Base-by-base conservation (phyloP, 2,888 invertebrate genomes). In the Dolichomitus sp. region DNA sequence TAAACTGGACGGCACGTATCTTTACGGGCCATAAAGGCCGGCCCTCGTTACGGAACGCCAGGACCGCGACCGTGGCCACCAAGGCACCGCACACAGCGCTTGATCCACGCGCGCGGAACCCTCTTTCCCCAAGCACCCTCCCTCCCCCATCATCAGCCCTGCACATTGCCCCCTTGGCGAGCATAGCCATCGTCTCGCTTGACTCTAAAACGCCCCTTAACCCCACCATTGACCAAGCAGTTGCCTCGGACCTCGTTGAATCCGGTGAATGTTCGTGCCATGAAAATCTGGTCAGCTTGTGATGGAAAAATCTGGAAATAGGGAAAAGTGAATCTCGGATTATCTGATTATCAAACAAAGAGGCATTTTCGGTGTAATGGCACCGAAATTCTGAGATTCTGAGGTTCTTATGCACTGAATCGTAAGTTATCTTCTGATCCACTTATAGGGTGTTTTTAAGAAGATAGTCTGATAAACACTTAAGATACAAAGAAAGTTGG, bases 21-120 rank as follows among this genome's bases (percentile, higher is more conserved):
- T 93, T 93, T 93, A 93, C 92, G 92, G 91, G 89, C 92, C 91
- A 93, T 93, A 93, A 93, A 93, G 92, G 91, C 91, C 86, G 87
- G 92, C 88, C 92, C 92, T 93, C 92, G 92, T 93, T 93, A 92
- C 90, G 88, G 87, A 89, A 89, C 84, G 89, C 87, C 88, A 87
- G 92, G 88, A 91, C 91, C 91, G 89, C 91, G 91, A 89, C 90
- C 90, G 92, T 93, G 93, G 93, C 93, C 93, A 93, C 93, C 91
- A 92, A 93, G 92, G 93, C 89, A 92, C 93, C 93, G 88, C 93
- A 93, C 90, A 77, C 37, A 69, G 30, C 37, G 33, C 48, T 68
- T 57, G 57, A 40, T 66, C 77, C 52, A 57, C 54, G 70, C 72
- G 69, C 66, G 72, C 52, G 75, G 17, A 83, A 87, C 81, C 84